Conservation (phyloP, 2,888 invertebrate genomes). For the Volucella bombylans region DNA sequence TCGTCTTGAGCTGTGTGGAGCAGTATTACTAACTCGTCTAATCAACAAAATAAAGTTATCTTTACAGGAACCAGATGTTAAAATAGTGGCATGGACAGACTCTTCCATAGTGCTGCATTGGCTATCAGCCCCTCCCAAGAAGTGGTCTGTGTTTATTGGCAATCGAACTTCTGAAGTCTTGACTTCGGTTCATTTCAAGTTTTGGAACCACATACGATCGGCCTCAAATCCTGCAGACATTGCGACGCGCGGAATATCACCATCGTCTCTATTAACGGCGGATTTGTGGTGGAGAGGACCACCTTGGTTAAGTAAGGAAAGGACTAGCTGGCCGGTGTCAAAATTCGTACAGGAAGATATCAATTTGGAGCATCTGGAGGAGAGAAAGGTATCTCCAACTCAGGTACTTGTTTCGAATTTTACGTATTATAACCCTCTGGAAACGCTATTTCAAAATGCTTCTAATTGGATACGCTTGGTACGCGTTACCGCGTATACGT, state of each 20-base stretch:
- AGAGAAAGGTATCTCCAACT: constrained; percentile 13
- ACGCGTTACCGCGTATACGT: not conserved
- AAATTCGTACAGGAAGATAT: not conserved
- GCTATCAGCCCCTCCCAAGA: constrained; percentile 9
- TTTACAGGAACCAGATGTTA: constrained; percentile 11
- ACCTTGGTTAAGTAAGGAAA: no score
- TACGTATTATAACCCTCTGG: not conserved
- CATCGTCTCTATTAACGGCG: no score
- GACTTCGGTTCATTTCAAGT: not conserved
- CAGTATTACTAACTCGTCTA: not conserved
- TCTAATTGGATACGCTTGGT: constrained; percentile 4
- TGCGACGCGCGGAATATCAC: no score
- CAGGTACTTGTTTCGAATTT: constrained; percentile 20
- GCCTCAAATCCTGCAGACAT: no score
- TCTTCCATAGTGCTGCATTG: not conserved
- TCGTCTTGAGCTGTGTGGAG: no score
- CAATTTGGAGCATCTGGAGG: not conserved
- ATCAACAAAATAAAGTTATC: not conserved
- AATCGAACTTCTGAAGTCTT: constrained; percentile 11
- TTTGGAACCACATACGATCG: no score
- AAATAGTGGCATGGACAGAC: constrained; percentile 12
- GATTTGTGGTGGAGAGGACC: no score
- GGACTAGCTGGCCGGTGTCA: no score
- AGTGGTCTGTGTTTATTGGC: constrained; percentile 12
- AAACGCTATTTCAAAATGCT: not conserved